Percentiles rank a stretch among this genome's conserved stretches.
Conservation (phyloP, 2,888 invertebrate genomes). For the Camponotus fellah region DNA sequence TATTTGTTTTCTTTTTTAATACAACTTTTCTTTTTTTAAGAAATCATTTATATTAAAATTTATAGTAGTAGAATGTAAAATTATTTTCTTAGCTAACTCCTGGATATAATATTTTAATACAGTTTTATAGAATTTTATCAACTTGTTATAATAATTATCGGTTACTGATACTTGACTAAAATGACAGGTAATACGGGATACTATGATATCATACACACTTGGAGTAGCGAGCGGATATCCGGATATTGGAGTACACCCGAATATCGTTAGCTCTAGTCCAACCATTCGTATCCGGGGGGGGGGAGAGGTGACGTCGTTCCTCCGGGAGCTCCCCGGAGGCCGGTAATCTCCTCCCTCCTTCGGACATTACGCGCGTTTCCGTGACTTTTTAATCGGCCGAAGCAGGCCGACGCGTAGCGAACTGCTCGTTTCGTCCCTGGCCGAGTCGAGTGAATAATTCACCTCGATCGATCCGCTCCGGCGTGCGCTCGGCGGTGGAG, state of each 20-base stretch:
- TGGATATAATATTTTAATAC: not conserved
- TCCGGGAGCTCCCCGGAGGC: conserved; percentile 21
- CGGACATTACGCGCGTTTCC: conserved; percentile 51
- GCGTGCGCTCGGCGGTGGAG: conserved; percentile 27
- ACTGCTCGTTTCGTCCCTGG: conserved; percentile 48
- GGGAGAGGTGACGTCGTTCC: conserved; percentile 2
- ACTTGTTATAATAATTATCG: not conserved
- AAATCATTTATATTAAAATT: no score
- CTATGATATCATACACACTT: not conserved
- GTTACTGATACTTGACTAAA: not conserved
- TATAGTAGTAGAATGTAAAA: no score
- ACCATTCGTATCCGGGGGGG: not conserved
- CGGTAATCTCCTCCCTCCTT: conserved; percentile 30
- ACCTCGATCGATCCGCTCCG: conserved; percentile 63
- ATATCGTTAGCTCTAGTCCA: not conserved
- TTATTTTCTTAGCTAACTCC: no score
- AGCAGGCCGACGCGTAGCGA: conserved; percentile 1
- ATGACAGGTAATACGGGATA: not conserved
- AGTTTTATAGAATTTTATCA: not conserved
- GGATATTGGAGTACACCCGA: not conserved
- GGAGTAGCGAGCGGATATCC: not conserved
- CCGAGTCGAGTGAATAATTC: conserved; percentile 62
- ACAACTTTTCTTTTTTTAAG: no score
- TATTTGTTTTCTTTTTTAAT: not conserved
- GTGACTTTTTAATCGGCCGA: conserved; percentile 53